phyloP scores from a whole-genome alignment of 2,113 vertebrate genomes.

The Strix uralensis region DNA sequence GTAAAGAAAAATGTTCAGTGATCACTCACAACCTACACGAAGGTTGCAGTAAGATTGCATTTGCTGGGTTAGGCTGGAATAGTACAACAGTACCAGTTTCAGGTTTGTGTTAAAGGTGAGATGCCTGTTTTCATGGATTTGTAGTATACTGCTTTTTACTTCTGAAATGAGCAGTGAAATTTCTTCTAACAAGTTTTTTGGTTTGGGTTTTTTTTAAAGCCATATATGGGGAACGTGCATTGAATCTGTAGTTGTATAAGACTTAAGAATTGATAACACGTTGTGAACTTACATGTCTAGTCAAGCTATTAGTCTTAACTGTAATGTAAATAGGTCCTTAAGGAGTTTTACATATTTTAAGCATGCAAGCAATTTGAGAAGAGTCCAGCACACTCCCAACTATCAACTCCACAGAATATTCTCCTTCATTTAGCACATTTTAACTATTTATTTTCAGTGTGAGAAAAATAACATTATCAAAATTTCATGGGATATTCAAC shows the following conservation, averaged over 20 bases:
- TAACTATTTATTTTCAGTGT: neutral
- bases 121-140: neutral
- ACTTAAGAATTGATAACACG: neutral
- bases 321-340: neutral
- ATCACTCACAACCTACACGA: neutral
- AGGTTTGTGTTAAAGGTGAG: accelerated
- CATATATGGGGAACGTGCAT: neutral
- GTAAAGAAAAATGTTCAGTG: neutral
- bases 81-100: neutral
- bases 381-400: neutral
- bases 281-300: neutral
- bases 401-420: neutral
- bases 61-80: neutral
- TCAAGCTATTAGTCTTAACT: neutral
- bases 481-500: neutral
- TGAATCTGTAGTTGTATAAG: neutral
- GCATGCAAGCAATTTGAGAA: neutral
- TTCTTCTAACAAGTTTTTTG: neutral
- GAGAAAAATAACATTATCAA: neutral
- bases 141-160: neutral
- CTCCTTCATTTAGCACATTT: neutral
- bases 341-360: neutral
- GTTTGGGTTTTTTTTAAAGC: neutral
- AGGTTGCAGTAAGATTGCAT: neutral
- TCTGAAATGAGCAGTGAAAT: neutral